Conservation (phyloP, 1,140 invertebrate species). For the Zeugodacus cucurbitae region DNA sequence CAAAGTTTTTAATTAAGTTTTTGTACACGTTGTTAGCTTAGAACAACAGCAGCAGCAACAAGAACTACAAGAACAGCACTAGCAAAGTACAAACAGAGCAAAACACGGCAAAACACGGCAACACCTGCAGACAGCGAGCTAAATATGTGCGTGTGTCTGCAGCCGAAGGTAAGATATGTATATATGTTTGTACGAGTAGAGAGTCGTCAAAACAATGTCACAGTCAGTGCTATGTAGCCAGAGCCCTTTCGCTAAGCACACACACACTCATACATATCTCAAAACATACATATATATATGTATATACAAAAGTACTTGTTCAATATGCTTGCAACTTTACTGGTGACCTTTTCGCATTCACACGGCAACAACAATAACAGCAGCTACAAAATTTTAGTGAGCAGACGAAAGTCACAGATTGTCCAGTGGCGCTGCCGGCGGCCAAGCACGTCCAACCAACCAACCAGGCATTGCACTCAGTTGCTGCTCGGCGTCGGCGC, state of each 20-base stretch:
- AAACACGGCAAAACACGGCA: not conserved
- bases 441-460: not conserved
- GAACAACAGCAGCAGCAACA: slow-evolving; percentile 15
- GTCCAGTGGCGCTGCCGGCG: not conserved
- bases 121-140: not conserved
- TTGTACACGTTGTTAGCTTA: slow-evolving; percentile 35
- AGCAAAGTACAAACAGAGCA: not conserved
- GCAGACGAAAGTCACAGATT: slow-evolving; percentile 42
- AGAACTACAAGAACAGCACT: too few relatives aligned
- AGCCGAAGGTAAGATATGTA: not conserved
- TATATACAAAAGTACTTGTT: not conserved
- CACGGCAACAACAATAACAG: not conserved
- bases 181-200: too few relatives aligned
- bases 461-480: not conserved
- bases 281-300: not conserved
- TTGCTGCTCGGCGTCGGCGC: not conserved
- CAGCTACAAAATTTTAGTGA: not conserved
- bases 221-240: not conserved
- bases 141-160: not conserved
- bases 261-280: not conserved
- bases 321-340: not conserved
- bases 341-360: not conserved
- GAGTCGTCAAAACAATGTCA: slow-evolving; percentile 24
- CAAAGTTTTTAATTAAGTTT: slow-evolving; percentile 45
- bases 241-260: not conserved